These are phyloP conservation scores for Drosophila persimilis DNA, from an alignment of 1,140 invertebrate genomes.

Conservation along the genomic window DNA sequence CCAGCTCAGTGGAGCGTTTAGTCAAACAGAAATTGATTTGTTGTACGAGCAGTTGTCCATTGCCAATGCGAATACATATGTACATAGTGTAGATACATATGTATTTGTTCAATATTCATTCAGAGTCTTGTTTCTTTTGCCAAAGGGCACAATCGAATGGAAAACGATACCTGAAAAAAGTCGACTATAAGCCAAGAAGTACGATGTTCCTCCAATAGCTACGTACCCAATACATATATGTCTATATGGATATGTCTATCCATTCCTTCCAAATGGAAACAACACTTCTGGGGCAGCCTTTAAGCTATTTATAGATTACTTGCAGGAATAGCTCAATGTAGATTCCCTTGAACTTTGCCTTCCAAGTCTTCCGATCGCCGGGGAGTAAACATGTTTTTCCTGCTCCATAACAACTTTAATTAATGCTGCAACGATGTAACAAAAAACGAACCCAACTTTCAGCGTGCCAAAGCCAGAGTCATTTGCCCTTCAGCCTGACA, in stretches of 20 bases:
- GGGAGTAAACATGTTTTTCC: background rate
- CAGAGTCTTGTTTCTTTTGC: background rate
- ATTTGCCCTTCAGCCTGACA: slow-evolving; percentile 15
- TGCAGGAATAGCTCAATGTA: too few species aligned
- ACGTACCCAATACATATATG: background rate
- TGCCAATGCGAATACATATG: slow-evolving; percentile 28
- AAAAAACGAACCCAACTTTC: slow-evolving; percentile 10
- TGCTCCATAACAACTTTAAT: slow-evolving; percentile 49
- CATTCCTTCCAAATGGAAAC: too few species aligned
- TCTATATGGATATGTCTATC: too few species aligned
- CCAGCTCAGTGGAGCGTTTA: slow-evolving; percentile 66
- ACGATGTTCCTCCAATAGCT: slow-evolving; percentile 17
- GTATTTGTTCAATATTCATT: slow-evolving; percentile 28
- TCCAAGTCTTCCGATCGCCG: slow-evolving; percentile 2
- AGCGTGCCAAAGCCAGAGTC: background rate
- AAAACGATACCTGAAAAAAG: slow-evolving; percentile 16
- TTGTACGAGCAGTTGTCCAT: slow-evolving; percentile 37
- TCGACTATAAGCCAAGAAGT: slow-evolving; percentile 11
- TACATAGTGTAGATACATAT: slow-evolving; percentile 5
- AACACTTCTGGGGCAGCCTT: too few species aligned
- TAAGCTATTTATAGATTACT: too few species aligned
- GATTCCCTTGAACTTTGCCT: too few species aligned
- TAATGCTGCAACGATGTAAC: slow-evolving; percentile 8
- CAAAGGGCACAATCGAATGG: slow-evolving; percentile 4
- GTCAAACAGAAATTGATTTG: slow-evolving; percentile 77